A percentile compares a stretch with the other conserved stretches of the same genome.
Evolutionary conservation across 2,797 vertebrate genomes (phyloP).

Genomic region (Lagocephalus sceleratus): DNA sequence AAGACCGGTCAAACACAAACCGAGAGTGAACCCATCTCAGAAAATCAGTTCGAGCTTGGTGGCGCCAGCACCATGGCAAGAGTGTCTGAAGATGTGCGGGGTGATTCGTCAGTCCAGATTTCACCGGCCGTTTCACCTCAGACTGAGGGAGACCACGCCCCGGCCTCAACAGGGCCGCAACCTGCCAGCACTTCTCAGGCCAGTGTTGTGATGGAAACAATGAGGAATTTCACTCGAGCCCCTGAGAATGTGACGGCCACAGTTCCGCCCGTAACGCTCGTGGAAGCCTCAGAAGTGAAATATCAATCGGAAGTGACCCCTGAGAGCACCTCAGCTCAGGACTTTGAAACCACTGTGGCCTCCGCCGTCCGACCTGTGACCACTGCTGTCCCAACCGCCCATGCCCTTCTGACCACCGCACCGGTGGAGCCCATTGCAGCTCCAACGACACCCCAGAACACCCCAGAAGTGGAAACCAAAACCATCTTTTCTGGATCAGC

Average conservation of each 20-base stretch:
- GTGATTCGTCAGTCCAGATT: conserved; percentile 9
- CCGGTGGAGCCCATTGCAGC: conserved; percentile 9
- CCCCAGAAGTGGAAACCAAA: conserved; percentile 20
- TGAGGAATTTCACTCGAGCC: conserved; percentile 15
- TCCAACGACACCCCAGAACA: conserved; percentile 10
- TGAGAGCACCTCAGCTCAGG: conserved; percentile 11
- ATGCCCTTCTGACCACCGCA: conserved; percentile 7
- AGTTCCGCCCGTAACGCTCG: conserved; percentile 7
- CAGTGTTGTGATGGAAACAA: conserved; percentile 21
- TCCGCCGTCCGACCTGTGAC: conserved; percentile 12
- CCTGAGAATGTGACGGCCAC: conserved; percentile 20
- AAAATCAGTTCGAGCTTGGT: background rate
- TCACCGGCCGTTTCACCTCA: conserved; percentile 21
- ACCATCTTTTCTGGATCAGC: conserved; percentile 11
- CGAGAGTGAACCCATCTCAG: conserved; percentile 21
- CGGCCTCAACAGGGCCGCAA: conserved; percentile 7
- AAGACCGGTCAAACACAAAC: conserved; percentile 18
- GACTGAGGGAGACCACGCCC: conserved; percentile 22
- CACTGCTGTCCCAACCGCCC: conserved; percentile 16
- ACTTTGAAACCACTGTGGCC: conserved; percentile 12
- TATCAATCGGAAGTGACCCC: conserved; percentile 17
- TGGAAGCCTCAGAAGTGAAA: conserved; percentile 21
- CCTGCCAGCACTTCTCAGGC: conserved; percentile 7
- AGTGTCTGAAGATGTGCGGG: conserved; percentile 7
- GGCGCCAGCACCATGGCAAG: conserved; percentile 10